Base-by-base conservation (phyloP, 2,113 vertebrate species). In the Myocastor coypus region DNA sequence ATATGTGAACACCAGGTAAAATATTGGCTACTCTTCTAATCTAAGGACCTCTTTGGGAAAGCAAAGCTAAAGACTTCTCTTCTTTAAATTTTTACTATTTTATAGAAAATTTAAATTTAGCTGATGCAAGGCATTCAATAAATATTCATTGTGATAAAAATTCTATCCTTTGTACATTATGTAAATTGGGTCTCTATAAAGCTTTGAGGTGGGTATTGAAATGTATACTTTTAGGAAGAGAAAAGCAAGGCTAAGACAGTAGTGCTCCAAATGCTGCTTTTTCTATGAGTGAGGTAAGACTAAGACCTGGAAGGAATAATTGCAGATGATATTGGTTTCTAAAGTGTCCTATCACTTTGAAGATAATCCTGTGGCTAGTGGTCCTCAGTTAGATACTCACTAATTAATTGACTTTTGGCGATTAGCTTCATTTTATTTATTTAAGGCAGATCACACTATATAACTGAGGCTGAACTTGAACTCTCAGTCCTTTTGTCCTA, bases 271-370 rank as follows among this genome's bases (percentile, higher is more conserved):
- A 26, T 52, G 13, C 12, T 16, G 24, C 8, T n/a, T n/a, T n/a
- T 20, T 87, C 24, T 0, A 0, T 64, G 8, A 50, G 37, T 17
- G 37, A 73, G 37, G 0, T 26, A 2, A 69, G n/a, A 13, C 52
- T 37, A 37, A 59, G 26, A 28, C 59, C 66, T 10, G 42, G 42
- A 22, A 64, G n/a, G 14, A 30, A 28, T 3, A 11, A 64, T 22
- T 5, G 12, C 19, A 8, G 1, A 6, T 28, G 2, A 2, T 7
- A 3, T 34, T 52, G 14, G 26, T 32, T 61, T 40, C 34, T 19
- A 32, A 5, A 5, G 57, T n/a, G 46, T 20, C 46, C 7, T 28
- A 2, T 5, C 20, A 30, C 40, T 78, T 34, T 61, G 40, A 61
- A 68, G 2, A 7, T 61, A 2, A 5, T 50, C 17, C 50, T 82